Evolutionary conservation across 2,113 vertebrate species (phyloP).

Genomic region (Hemichromis elongatus): DNA sequence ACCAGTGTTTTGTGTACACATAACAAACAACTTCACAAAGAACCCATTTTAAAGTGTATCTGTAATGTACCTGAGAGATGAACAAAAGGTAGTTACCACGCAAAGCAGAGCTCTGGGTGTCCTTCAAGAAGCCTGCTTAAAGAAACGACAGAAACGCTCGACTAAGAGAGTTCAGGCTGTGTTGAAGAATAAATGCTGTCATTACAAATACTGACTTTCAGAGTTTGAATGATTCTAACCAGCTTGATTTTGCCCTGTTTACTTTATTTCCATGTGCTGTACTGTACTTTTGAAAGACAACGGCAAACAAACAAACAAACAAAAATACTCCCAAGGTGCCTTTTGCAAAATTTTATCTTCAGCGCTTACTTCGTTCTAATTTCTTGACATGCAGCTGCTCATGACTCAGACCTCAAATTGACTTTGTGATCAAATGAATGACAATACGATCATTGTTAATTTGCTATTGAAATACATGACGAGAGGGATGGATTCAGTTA

Average conservation of each 20-base stretch:
- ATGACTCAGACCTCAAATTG: neutral
- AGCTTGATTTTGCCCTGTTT: neutral
- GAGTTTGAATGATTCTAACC: no score
- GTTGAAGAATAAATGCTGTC: neutral
- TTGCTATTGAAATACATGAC: slow-evolving; percentile 19
- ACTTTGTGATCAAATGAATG: slow-evolving; percentile 1
- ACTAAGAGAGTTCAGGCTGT: neutral
- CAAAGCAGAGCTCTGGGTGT: neutral
- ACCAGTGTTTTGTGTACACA: neutral
- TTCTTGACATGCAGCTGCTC: neutral
- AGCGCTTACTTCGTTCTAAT: neutral
- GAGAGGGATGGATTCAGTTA: slow-evolving; percentile 19
- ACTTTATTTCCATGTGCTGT: neutral
- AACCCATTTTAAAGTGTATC: neutral
- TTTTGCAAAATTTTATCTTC: neutral
- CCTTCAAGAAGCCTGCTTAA: neutral
- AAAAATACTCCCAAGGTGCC: neutral
- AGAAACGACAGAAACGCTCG: neutral
- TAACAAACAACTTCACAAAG: neutral
- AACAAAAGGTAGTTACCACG: neutral
- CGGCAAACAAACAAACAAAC: neutral
- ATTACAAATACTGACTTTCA: neutral
- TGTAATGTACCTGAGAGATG: neutral
- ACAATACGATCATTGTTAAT: slow-evolving; percentile 18
- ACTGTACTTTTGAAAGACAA: neutral